Evolutionary conservation across 2,113 vertebrate species (phyloP).

Genomic region (Columbina picui): DNA sequence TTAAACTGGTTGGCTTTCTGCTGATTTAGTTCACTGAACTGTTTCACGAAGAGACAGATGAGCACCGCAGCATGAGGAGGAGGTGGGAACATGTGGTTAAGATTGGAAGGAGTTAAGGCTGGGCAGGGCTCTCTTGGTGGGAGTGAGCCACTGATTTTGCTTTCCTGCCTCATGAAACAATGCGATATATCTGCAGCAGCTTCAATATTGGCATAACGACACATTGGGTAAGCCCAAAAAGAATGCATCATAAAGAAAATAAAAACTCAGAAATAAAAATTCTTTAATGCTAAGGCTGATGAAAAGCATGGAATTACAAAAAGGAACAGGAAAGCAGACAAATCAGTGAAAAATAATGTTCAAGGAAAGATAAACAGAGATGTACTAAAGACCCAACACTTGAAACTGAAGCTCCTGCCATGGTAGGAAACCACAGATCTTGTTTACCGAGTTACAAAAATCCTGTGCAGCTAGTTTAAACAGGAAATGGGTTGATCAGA

Average conservation of each 20-base stretch:
- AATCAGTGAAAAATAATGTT: not conserved
- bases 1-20: not conserved
- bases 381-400: not conserved
- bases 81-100: not conserved
- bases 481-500: constrained; percentile 58
- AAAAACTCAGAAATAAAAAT: not conserved
- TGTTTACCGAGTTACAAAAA: constrained; percentile 36
- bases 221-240: not conserved
- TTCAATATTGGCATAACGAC: not conserved
- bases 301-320: not conserved
- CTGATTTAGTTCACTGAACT: constrained; percentile 8
- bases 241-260: not conserved
- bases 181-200: not conserved
- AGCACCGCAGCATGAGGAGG: not conserved
- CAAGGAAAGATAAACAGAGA: not conserved
- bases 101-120: not conserved
- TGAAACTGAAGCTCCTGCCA: not conserved
- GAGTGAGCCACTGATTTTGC: not conserved
- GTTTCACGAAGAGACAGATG: not conserved
- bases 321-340: not conserved
- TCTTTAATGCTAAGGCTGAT: not conserved
- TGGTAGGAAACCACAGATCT: constrained; percentile 41
- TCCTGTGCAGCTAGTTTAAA: constrained; percentile 22
- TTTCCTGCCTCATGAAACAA: not conserved
- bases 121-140: not conserved